Conservation (phyloP, 2,113 vertebrate genomes). For the Dasyurus viverrinus region DNA sequence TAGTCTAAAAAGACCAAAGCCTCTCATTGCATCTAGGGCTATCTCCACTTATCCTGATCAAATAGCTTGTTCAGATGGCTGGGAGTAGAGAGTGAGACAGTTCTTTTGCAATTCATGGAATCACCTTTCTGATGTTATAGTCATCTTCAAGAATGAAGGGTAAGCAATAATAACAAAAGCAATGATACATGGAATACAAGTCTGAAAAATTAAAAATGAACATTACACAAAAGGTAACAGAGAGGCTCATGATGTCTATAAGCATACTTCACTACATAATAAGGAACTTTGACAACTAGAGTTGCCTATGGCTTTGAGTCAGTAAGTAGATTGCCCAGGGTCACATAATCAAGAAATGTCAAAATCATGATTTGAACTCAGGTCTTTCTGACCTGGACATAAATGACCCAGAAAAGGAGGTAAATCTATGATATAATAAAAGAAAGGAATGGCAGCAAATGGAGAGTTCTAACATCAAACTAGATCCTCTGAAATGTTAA, state of each 20-base stretch:
- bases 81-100: too few species aligned
- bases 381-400: background rate
- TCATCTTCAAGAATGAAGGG: too few species aligned
- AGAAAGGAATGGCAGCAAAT: background rate
- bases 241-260: background rate
- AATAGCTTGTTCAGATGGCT: too few species aligned
- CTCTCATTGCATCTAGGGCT: too few species aligned
- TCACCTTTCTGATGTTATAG: too few species aligned
- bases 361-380: background rate
- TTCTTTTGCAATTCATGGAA: too few species aligned
- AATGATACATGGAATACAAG: background rate
- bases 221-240: background rate
- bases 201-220: background rate
- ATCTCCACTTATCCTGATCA: too few species aligned
- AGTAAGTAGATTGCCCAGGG: background rate
- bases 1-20: too few species aligned
- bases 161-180: background rate
- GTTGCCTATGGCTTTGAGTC: background rate
- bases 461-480: background rate
- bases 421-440: background rate
- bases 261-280: background rate
- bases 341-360: background rate
- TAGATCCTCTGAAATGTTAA: background rate
- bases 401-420: background rate
- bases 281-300: background rate